phyloP scores from a whole-genome alignment of 2,888 invertebrate species.

The Stenotaenia linearis region DNA sequence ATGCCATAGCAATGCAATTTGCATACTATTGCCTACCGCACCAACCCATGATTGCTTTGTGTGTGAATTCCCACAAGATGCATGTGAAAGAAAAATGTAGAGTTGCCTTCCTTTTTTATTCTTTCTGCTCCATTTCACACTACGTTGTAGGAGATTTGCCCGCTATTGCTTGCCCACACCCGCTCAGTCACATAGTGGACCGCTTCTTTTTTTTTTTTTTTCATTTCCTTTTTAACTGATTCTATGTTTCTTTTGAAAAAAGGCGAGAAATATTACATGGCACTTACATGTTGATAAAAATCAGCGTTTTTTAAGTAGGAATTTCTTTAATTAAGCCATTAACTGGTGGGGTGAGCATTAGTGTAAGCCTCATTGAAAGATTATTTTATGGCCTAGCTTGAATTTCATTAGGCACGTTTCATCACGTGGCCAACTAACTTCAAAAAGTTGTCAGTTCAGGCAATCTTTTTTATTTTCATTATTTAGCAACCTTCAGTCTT shows the following conservation, averaged over 20 bases:
- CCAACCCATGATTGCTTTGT: constrained; percentile 21
- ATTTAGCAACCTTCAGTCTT: no score
- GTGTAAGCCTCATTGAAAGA: constrained; percentile 23
- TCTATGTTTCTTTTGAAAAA: background rate
- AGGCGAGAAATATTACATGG: background rate
- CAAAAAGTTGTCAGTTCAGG: background rate
- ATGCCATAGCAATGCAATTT: constrained; percentile 16
- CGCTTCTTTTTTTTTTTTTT: background rate
- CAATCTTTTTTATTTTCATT: no score
- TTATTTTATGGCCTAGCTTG: constrained; percentile 16
- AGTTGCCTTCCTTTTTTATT: background rate
- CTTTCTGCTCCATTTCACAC: constrained; percentile 8
- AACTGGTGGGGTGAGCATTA: constrained; percentile 20
- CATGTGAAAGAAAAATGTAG: constrained; percentile 11
- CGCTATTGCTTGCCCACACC: constrained; percentile 5
- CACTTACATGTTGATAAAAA: background rate
- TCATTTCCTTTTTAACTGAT: background rate
- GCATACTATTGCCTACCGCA: constrained; percentile 21
- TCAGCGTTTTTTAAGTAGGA: background rate
- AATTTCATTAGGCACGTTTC: background rate
- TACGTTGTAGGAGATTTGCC: background rate
- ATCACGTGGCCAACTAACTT: background rate
- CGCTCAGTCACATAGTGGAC: background rate
- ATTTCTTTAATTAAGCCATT: constrained; percentile 24
- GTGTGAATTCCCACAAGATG: constrained; percentile 24